Percentiles rank a stretch among this genome's conserved stretches.
Evolutionary conservation across 2,797 vertebrate genomes (phyloP).

Genomic region (Australoheros facetus): DNA sequence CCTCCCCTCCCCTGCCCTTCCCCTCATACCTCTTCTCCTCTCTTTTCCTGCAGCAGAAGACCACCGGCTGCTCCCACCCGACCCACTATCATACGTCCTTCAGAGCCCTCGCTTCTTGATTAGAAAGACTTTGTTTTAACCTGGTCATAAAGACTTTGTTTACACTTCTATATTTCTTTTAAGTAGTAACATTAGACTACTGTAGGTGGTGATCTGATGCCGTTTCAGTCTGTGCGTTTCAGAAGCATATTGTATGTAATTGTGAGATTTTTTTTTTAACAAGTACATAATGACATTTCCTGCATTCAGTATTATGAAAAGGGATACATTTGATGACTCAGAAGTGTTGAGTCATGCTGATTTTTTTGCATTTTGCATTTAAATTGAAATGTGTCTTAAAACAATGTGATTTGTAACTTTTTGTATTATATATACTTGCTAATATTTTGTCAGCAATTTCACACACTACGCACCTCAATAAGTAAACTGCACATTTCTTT

Average conservation of each 20-base stretch:
- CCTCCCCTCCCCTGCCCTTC: neutral
- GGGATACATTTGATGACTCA: slow-evolving; percentile 44
- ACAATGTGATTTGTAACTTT: slow-evolving; percentile 32
- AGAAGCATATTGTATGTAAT: slow-evolving; percentile 54
- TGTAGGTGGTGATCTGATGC: slow-evolving; percentile 53
- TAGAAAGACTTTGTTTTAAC: slow-evolving; percentile 68
- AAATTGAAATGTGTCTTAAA: slow-evolving; percentile 40
- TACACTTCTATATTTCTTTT: slow-evolving; percentile 60
- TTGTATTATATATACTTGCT: slow-evolving; percentile 39
- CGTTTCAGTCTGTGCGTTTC: slow-evolving; percentile 58
- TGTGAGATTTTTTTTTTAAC: slow-evolving; percentile 50
- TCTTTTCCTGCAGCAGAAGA: slow-evolving; percentile 87
- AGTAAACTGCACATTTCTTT: slow-evolving; percentile 32
- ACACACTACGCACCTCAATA: slow-evolving; percentile 59
- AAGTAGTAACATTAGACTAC: slow-evolving; percentile 36
- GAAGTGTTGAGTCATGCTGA: slow-evolving; percentile 22
- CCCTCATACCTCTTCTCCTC: slow-evolving; percentile 21
- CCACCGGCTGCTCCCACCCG: slow-evolving; percentile 91
- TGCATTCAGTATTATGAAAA: slow-evolving; percentile 42
- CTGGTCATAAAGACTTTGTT: slow-evolving; percentile 39
- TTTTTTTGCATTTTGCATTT: slow-evolving; percentile 39
- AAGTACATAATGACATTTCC: slow-evolving; percentile 20
- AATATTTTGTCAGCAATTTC: slow-evolving; percentile 36
- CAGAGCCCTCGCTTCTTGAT: slow-evolving; percentile 92
- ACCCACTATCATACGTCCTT: slow-evolving; percentile 90